These are phyloP conservation scores for Dasypogon diadema DNA, from an alignment of 2,888 invertebrate species.

Conservation along the genomic window DNA sequence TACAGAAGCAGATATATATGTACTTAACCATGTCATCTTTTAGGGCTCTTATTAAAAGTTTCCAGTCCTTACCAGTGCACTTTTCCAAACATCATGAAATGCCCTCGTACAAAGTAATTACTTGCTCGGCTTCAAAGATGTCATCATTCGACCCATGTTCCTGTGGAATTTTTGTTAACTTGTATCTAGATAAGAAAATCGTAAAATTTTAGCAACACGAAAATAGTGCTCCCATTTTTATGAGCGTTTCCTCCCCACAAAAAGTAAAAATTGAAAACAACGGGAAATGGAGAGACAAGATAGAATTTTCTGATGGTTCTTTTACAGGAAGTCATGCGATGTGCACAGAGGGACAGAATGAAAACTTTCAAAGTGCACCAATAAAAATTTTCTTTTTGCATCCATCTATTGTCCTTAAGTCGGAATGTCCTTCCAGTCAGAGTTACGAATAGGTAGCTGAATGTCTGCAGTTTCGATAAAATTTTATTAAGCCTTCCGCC, in stretches of 20 bases:
- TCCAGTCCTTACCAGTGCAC: conserved; percentile 6
- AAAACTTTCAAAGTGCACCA: conserved; percentile 47
- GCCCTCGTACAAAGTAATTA: conserved; percentile 18
- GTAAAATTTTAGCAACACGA: conserved; percentile 31
- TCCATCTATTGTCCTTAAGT: conserved; percentile 47
- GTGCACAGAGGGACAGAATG: conserved; percentile 26
- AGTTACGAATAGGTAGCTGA: conserved; percentile 47
- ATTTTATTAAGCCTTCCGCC: conserved; percentile 67
- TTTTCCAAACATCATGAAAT: conserved; percentile 4
- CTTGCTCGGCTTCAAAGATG: background rate
- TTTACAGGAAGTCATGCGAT: conserved; percentile 41
- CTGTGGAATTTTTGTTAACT: conserved; percentile 13
- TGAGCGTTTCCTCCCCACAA: background rate
- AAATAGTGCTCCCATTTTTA: conserved; percentile 20
- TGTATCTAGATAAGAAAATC: conserved; percentile 22
- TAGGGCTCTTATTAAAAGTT: background rate
- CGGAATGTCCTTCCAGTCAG: conserved; percentile 22
- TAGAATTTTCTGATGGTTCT: conserved; percentile 17
- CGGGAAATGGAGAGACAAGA: conserved; percentile 37
- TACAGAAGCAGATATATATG: background rate
- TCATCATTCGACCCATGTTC: background rate
- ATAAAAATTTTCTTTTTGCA: conserved; percentile 47
- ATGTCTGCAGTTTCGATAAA: conserved; percentile 67
- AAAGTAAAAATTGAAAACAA: conserved; percentile 35
- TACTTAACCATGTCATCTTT: background rate